Evolutionary conservation across 2,797 vertebrate species (phyloP), one percentile per base, ranked within the genome.

Genomic region (Malacoctenus gilli): DNA sequence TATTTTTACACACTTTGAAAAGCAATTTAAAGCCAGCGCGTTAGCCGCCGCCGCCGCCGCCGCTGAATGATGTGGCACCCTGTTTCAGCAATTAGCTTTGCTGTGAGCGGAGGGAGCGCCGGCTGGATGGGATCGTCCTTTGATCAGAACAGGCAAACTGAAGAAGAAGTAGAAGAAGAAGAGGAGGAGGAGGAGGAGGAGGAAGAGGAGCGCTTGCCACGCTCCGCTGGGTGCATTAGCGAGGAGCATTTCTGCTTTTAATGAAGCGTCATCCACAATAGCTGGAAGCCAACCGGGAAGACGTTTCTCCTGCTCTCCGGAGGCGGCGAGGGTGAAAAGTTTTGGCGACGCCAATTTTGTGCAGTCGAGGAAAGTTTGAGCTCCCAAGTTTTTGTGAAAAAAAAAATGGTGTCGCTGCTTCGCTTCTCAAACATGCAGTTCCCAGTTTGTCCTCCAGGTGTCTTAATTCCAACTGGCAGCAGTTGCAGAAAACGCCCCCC

Each of bases 1-100:
- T 47, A 6, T 41, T 19, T 44, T 12, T 46, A 5, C 41, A 44
- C 35, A 39, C 22, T 49, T 36, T 30, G 19, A 53, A 40, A 41
- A 38, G 16, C 36, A 30, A 32, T 58, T 58, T 39, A 39, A 47
- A 38, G 34, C 16, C 12, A 40, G 19, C 20, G 31, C 31, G 18
- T 53, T 21, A 19, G 25, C 22, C n/a, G n/a, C n/a, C n/a, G n/a
- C n/a, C n/a, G n/a, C n/a, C n/a, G n/a, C 25, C 54, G 32, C 34
- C 12, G 0, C 5, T 7, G 25, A 44, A 23, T 4, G 34, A 44
- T 25, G n/a, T 34, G 39, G 0, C 37, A 34, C 25, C 16, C 37
- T 0, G 8, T 19, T 15, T 34, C 8, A 25, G 3, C 14, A 31
- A 9, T 32, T 32, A 30, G 53, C 18, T 30, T 31, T n/a, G 31